Conservation (phyloP, 2,113 vertebrate species). For the Gambusia holbrooki region DNA sequence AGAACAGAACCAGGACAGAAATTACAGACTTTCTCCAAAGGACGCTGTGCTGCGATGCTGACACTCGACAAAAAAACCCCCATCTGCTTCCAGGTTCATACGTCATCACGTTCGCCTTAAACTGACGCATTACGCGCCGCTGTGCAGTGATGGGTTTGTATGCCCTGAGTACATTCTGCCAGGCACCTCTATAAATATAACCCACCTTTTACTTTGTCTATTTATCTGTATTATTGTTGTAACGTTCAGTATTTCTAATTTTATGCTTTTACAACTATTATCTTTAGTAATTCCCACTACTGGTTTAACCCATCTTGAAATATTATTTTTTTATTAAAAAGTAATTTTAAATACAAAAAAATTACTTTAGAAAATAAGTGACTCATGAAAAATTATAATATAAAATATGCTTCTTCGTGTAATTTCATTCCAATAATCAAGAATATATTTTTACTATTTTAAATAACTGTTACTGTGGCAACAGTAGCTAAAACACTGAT, state of each 20-base stretch:
- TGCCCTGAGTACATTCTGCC: not conserved
- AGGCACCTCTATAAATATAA: not conserved
- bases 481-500: too few species aligned
- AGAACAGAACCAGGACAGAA: rapidly evolving
- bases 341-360: too few species aligned
- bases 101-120: slow-evolving; percentile 9
- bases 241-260: not conserved
- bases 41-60: not conserved
- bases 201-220: too few species aligned
- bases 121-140: slow-evolving; percentile 6
- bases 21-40: not conserved
- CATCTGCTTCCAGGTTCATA: not conserved
- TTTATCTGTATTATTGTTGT: not conserved
- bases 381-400: not conserved
- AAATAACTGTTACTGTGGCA: not conserved
- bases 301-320: too few species aligned
- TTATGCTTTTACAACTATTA: too few species aligned
- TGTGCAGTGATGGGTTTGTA: rapidly evolving
- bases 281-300: too few species aligned
- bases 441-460: not conserved
- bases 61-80: not conserved
- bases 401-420: not conserved
- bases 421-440: not conserved
- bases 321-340: too few species aligned
- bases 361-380: too few species aligned